A percentile compares a stretch with the other conserved stretches of the same genome.
Evolutionary conservation across 2,113 vertebrate genomes (phyloP).

Genomic region (Rhinoptilus africanus): DNA sequence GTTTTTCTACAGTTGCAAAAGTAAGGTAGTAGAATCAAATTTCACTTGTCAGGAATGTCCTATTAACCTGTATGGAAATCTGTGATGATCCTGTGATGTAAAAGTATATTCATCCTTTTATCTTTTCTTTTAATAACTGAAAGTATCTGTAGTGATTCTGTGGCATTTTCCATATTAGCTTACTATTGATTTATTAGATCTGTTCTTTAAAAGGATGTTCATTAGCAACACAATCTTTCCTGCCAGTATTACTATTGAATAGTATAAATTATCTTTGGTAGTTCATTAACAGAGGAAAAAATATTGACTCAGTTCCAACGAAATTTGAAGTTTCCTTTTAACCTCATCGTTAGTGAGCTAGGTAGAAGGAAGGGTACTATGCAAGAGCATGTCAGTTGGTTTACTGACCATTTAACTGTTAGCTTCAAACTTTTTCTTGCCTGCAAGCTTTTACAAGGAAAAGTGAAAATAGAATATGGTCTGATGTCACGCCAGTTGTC

Average conservation of each 20-base stretch:
- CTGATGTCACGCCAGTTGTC: background rate
- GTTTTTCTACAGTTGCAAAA: background rate
- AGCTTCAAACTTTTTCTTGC: background rate
- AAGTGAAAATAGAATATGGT: background rate
- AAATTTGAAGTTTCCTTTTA: background rate
- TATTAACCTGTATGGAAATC: background rate
- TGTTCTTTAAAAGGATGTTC: background rate
- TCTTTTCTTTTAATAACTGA: background rate
- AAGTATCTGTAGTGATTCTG: background rate
- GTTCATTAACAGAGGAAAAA: background rate
- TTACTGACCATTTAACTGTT: background rate
- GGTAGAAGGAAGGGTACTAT: background rate
- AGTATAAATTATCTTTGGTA: background rate
- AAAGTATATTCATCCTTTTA: background rate
- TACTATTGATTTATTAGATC: background rate
- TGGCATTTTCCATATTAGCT: background rate
- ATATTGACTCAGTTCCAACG: background rate
- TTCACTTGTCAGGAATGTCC: background rate
- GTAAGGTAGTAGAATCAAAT: background rate
- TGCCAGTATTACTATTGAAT: background rate
- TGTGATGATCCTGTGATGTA: background rate
- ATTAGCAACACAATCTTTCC: background rate
- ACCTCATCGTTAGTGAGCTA: background rate
- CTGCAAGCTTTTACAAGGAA: background rate
- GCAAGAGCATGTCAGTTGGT: background rate